phyloP scores from a whole-genome alignment of 1,140 invertebrate genomes.

The Probaryconus sp. region DNA sequence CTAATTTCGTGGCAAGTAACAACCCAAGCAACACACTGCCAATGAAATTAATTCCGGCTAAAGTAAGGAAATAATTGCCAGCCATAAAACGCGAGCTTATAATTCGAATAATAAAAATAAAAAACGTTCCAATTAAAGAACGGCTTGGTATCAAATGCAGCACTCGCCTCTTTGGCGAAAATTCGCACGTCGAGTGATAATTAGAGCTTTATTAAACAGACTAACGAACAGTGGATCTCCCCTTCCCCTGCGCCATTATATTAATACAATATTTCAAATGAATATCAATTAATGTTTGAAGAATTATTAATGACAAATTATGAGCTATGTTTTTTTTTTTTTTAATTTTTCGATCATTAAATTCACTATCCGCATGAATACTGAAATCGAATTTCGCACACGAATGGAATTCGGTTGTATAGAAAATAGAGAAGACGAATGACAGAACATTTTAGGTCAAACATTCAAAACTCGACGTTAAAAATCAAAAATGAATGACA shows the following conservation, averaged over 20 bases:
- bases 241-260: not conserved
- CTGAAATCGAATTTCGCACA: too few relatives aligned
- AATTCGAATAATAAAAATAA: conserved; percentile 9
- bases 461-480: too few relatives aligned
- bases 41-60: too few relatives aligned
- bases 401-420: too few relatives aligned
- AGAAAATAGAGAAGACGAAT: too few relatives aligned
- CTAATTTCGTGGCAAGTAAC: too few relatives aligned
- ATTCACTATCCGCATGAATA: too few relatives aligned
- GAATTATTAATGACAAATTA: conserved; percentile 6
- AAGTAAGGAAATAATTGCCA: conserved; percentile 16
- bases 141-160: conserved; percentile 9
- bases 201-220: conserved; percentile 25
- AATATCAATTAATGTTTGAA: not conserved
- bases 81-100: conserved; percentile 2
- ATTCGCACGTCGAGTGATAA: conserved; percentile 6
- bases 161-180: not conserved
- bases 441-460: too few relatives aligned
- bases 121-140: conserved; percentile 29
- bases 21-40: too few relatives aligned
- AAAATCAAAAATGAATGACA: too few relatives aligned
- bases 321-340: too few relatives aligned
- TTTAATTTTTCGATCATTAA: too few relatives aligned
- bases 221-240: conserved; percentile 3
- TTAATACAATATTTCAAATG: conserved; percentile 5